phyloP scores from a whole-genome alignment of 2,888 invertebrate genomes.

The Tipula helvola region DNA sequence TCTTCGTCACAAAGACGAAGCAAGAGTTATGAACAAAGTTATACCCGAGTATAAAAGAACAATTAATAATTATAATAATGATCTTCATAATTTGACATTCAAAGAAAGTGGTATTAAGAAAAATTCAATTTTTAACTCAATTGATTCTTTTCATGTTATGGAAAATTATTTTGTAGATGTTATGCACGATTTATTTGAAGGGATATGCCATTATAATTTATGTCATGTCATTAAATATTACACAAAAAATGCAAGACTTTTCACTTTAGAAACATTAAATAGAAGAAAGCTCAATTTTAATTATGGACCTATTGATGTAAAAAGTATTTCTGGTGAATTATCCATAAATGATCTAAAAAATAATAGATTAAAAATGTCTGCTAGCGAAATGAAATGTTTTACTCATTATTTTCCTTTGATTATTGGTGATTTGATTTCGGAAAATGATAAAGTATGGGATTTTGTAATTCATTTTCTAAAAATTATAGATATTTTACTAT shows the following conservation, averaged over 20 bases:
- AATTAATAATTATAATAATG: slow-evolving; percentile 15
- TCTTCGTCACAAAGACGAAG: not conserved
- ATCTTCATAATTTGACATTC: slow-evolving; percentile 15
- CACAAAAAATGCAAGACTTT: slow-evolving; percentile 13
- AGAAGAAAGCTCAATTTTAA: slow-evolving; percentile 13
- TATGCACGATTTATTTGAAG: not conserved
- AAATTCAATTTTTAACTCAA: too few species aligned
- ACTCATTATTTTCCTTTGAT: not conserved
- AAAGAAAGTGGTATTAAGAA: slow-evolving; percentile 18
- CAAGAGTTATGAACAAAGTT: slow-evolving; percentile 4
- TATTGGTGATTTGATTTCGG: too few species aligned
- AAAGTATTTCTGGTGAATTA: slow-evolving; percentile 15
- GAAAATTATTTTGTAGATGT: slow-evolving; percentile 17
- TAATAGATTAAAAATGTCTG: slow-evolving; percentile 16
- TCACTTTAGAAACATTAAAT: slow-evolving; percentile 14
- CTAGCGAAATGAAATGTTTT: slow-evolving; percentile 15
- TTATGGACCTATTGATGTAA: slow-evolving; percentile 11
- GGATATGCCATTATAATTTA: too few species aligned
- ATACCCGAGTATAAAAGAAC: slow-evolving; percentile 14
- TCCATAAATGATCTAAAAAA: slow-evolving; percentile 15
- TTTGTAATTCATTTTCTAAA: not conserved
- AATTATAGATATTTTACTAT: not conserved
- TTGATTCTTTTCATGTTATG: too few species aligned
- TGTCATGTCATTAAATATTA: slow-evolving; percentile 14
- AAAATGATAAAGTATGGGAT: not conserved